Evolutionary conservation across 2,113 vertebrate species (phyloP), one percentile per base, ranked within the genome.

Genomic region (Pachypanchax playfairii): DNA sequence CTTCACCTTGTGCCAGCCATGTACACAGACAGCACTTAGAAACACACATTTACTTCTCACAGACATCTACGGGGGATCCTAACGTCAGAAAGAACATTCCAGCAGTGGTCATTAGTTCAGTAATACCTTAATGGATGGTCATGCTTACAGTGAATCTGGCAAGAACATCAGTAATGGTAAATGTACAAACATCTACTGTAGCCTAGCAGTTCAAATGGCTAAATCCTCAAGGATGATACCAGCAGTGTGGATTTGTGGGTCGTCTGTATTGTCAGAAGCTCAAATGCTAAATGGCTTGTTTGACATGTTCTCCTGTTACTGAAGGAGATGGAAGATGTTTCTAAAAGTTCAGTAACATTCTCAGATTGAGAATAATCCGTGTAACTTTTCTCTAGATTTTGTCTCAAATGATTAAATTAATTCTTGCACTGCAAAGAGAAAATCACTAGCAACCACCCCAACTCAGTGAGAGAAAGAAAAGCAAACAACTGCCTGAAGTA

Each of bases 1-100:
- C 89, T 91, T 91, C 89, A 90, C 88, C 90, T 89, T 90, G 89
- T 90, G 90, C 87, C 88, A 87, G 85, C 86, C 85, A 87, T 79
- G 84, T 85, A 88, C 82, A 89, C 84, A 90, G 75, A 87, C 83
- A 90, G 84, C 86, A 89, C 86, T 87, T 82, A 67, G 70, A 90
- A 83, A 87, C 74, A 90, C 79, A 90, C 73, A 87, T 80, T 78
- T 73, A 86, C 70, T 75, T 78, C 51, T 82, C 73, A 87, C 79
- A 86, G 77, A 86, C 82, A 73, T 87, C 78, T 83, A 87, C 68
- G 52, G 82, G 79, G 67, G 18, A 17, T 70, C 84, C 84, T 85
- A 77, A 79, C 56, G 50, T 82, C 80, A 86, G 70, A 85, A 75
- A 89, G 73, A 87, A 82, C 85, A 85, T 82, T 84, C 80, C 70